Evolutionary conservation across 2,113 vertebrate species (phyloP), one percentile per base, ranked within the genome.

Genomic region (Chaetorhynchus papuensis): DNA sequence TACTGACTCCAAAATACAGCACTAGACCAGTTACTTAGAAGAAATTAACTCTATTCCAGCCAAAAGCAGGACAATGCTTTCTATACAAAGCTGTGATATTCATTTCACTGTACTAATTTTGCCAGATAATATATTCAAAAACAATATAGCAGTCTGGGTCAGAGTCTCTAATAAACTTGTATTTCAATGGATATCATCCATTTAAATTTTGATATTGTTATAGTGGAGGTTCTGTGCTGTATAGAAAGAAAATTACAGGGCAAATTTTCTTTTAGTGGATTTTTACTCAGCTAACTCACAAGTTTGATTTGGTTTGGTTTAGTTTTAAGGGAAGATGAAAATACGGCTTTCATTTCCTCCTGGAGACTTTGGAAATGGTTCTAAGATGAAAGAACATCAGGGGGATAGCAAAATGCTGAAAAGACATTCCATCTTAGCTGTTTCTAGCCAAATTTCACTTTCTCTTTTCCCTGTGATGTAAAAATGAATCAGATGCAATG

Each of bases 51-150:
- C 12, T 39, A 23, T 39, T 45, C 8, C 23, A 39, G 45, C 12
- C 54, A 61, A 45, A 45, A 61, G 39, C 15, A 78, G n/a, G 10
- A 45, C 13, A 45, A 20, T 63, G 35, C 24, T 96, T 92, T 87
- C 53, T 68, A 81, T 77, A 37, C 31, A 85, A 81, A 96, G 35
- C 1, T 80, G 47, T 96, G 49, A 50, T 64, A 95, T 66, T 93
- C 85, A 94, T 92, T 95, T 93, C 44, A 59, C 92, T 71, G n/a
- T 78, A 68, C 47, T 79, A 96, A 88, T 45, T 95, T 86, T 93
- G 26, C 18, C 33, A 93, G 19, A 17, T 39, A 81, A 14, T 17
- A 2, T 66, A 89, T 66, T 94, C 18, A n/a, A 91, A 92, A 96
- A 52, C 15, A 54, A 56, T 64, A 54, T 6, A 47, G 11, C 15